Percentiles rank a stretch among this genome's conserved stretches.
These are phyloP conservation scores for Semicossyphus pulcher DNA, from an alignment of 2,113 vertebrate species.

Conservation along the genomic window DNA sequence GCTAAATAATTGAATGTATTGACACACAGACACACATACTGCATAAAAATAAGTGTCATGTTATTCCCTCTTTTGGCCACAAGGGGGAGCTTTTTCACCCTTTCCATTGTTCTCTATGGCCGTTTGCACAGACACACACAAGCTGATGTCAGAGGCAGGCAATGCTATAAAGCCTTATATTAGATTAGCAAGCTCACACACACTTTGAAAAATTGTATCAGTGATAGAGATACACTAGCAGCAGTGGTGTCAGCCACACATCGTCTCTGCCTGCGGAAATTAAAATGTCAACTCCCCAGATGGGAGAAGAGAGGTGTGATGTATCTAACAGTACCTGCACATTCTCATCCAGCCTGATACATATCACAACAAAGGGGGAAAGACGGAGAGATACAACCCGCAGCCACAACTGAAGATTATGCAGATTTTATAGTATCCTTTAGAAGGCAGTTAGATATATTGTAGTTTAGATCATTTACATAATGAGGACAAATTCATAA, in stretches of 20 bases:
- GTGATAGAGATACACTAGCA: conserved; percentile 45
- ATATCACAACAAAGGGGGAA: conserved; percentile 48
- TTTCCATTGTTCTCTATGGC: conserved; percentile 48
- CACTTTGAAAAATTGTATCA: conserved; percentile 46
- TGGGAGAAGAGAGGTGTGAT: conserved; percentile 19
- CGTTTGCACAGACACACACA: conserved; percentile 25
- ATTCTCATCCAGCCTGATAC: conserved; percentile 36
- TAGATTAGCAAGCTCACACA: conserved; percentile 52
- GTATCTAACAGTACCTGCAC: conserved; percentile 24
- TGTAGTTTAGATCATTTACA: conserved; percentile 5
- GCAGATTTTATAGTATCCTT: not conserved
- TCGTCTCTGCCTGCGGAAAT: conserved; percentile 62
- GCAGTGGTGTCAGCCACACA: conserved; percentile 31
- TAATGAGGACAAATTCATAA: not conserved
- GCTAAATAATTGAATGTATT: conserved; percentile 65
- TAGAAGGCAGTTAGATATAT: not conserved
- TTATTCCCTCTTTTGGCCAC: conserved; percentile 45
- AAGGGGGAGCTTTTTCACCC: conserved; percentile 58
- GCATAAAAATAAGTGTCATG: not conserved
- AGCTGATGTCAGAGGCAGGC: conserved; percentile 26
- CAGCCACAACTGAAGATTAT: conserved; percentile 16
- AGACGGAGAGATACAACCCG: conserved; percentile 3
- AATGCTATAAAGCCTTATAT: conserved; percentile 36
- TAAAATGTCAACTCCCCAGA: conserved; percentile 58
- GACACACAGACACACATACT: conserved; percentile 44